A percentile compares a stretch with the other conserved stretches of the same genome.
These are phyloP conservation scores for Cercopithecus hamlyni DNA, from an alignment of 2,797 vertebrate genomes.

Conservation along the genomic window DNA sequence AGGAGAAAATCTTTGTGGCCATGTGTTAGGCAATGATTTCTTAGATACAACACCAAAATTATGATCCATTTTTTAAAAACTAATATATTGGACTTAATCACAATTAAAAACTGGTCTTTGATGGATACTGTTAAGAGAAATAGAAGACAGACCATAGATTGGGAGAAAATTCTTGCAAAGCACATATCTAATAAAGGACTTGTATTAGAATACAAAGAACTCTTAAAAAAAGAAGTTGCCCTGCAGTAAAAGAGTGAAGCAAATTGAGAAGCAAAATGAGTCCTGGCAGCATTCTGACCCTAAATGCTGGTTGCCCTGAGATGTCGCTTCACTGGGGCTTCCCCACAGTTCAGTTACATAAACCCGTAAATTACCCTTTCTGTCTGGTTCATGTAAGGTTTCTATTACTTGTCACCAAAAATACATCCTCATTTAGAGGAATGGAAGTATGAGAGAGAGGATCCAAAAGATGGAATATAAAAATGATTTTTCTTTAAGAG, in stretches of 20 bases:
- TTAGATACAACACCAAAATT: background rate
- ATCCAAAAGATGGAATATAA: background rate
- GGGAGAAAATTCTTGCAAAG: background rate
- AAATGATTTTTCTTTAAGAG: background rate
- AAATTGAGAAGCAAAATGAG: background rate
- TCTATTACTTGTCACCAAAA: slow-evolving; percentile 25
- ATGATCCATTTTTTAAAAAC: background rate
- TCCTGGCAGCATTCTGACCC: background rate
- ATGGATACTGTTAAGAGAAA: background rate
- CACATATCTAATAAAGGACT: background rate
- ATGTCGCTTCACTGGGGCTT: background rate
- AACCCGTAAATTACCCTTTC: background rate
- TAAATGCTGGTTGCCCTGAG: background rate
- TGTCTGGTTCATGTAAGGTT: background rate
- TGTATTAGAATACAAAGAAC: background rate
- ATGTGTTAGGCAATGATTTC: background rate
- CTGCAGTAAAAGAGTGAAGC: background rate
- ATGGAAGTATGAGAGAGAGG: background rate
- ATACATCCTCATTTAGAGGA: background rate
- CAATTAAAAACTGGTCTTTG: background rate
- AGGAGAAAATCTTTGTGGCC: background rate
- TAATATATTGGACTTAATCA: background rate
- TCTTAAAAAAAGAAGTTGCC: background rate
- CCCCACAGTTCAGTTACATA: background rate
- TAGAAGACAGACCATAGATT: background rate